Percentiles rank a stretch among this genome's conserved stretches.
Conservation (phyloP, 2,113 vertebrate genomes). For the Ptyas mucosa region DNA sequence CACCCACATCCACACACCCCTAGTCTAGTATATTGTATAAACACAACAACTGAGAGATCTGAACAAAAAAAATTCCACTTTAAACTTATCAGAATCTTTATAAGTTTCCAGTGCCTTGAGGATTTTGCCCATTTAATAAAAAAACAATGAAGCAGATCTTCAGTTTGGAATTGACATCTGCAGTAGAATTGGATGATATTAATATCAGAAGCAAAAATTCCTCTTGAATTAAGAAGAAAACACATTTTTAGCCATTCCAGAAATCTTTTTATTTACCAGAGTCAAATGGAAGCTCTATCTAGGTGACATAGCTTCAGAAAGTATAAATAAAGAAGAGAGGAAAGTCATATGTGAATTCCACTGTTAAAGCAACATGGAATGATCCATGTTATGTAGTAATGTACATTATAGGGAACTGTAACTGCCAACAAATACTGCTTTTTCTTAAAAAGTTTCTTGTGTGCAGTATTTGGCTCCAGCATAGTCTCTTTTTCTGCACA, state of each 20-base stretch:
- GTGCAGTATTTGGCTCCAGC: background rate
- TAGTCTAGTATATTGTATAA: background rate
- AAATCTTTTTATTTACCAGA: background rate
- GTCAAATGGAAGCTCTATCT: background rate
- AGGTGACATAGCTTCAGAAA: background rate
- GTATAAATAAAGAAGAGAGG: background rate
- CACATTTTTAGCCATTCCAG: background rate
- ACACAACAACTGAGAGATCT: background rate
- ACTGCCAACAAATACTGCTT: background rate
- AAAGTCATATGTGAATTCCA: background rate
- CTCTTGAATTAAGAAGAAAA: background rate
- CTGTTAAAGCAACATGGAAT: background rate
- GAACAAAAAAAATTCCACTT: background rate
- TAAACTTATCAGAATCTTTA: background rate
- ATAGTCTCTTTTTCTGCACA: background rate
- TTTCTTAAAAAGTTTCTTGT: background rate
- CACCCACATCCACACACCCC: no score
- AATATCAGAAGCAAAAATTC: background rate
- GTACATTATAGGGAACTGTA: background rate
- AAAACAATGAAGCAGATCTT: background rate
- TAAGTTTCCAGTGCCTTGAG: background rate
- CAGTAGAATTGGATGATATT: background rate
- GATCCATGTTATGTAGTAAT: background rate
- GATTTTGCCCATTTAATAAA: background rate
- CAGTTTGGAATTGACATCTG: background rate